These are phyloP conservation scores for Andrena fulva DNA, from an alignment of 2,888 invertebrate species.

Conservation along the genomic window DNA sequence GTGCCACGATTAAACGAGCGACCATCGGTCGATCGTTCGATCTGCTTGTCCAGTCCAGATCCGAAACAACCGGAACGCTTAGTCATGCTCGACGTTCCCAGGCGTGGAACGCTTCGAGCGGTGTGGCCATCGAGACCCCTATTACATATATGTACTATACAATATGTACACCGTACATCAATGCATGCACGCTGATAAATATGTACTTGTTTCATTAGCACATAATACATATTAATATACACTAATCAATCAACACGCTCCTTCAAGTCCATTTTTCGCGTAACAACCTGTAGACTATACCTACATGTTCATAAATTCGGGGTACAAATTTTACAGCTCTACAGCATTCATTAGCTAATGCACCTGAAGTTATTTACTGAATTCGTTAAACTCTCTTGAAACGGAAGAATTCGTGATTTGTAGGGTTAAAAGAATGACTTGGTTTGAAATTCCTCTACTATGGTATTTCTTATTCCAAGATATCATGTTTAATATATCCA, in stretches of 20 bases:
- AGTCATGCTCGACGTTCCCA: constrained; percentile 77
- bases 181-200: neutral
- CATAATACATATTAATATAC: no score
- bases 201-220: neutral
- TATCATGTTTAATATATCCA: no score
- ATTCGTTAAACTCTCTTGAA: no score
- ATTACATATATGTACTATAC: constrained; percentile 33
- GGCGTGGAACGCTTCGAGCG: constrained; percentile 67
- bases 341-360: no score
- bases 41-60: constrained; percentile 69
- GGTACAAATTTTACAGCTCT: no score
- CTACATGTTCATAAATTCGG: no score
- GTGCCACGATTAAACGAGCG: constrained; percentile 67
- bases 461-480: no score
- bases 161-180: constrained; percentile 3
- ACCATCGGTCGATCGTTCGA: constrained; percentile 68
- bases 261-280: constrained; percentile 28
- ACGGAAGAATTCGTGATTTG: no score
- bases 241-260: neutral
- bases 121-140: constrained; percentile 51
- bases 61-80: constrained; percentile 71
- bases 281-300: constrained; percentile 22
- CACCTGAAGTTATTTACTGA: no score
- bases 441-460: no score
- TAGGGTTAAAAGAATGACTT: no score